Percentiles rank a stretch among this genome's conserved stretches.
These are phyloP conservation scores for Mesoligia furuncula DNA, from an alignment of 2,888 invertebrate genomes.

Conservation along the genomic window DNA sequence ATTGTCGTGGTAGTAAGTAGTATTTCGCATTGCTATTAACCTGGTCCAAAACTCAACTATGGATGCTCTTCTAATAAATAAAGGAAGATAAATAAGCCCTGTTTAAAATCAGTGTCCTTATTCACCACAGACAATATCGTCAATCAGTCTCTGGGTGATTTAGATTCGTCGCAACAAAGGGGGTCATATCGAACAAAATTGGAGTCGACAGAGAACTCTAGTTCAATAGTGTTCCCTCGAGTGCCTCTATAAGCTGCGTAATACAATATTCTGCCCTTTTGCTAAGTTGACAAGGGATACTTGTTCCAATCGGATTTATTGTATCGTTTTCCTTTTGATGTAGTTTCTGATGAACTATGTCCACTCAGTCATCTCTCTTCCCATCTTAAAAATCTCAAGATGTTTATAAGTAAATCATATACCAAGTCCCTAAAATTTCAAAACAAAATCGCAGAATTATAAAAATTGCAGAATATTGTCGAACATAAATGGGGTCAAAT, in stretches of 20 bases:
- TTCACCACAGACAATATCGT: not conserved
- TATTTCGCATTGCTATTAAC: not conserved
- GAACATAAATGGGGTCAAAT: not conserved
- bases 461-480: not conserved
- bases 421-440: not conserved
- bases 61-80: not conserved
- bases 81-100: not conserved
- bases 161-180: slow-evolving; percentile 34
- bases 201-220: slow-evolving; percentile 22
- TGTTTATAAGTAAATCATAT: too few species aligned
- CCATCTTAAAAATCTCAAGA: not conserved
- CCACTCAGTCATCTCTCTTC: not conserved
- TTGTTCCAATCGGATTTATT: slow-evolving; percentile 14
- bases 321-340: not conserved
- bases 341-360: not conserved
- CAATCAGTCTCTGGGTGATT: slow-evolving; percentile 24
- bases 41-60: not conserved
- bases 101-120: not conserved
- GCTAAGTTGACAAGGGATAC: slow-evolving; percentile 5
- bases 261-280: slow-evolving; percentile 28
- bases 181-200: slow-evolving; percentile 25
- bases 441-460: not conserved
- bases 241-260: slow-evolving; percentile 24
- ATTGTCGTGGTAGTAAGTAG: not conserved
- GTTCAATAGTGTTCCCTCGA: slow-evolving; percentile 26